Percentiles rank a stretch among this genome's conserved stretches.
These are phyloP conservation scores for Sternotherus odoratus DNA, from an alignment of 2,797 vertebrate species.

Conservation along the genomic window DNA sequence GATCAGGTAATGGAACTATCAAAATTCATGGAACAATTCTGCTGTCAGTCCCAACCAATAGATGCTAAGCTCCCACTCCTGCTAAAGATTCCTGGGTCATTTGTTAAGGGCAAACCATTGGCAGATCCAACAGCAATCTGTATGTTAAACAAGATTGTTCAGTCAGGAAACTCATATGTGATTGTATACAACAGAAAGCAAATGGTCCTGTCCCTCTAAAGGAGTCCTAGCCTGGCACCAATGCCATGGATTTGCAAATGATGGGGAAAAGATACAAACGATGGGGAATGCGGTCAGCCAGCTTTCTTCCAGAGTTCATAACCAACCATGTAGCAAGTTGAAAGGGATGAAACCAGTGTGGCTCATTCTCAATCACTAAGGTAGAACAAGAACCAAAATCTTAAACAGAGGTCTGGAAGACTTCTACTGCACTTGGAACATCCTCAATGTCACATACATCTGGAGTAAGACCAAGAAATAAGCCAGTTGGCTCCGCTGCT, in stretches of 20 bases:
- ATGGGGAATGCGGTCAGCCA: background rate
- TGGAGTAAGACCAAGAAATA: slow-evolving; percentile 25
- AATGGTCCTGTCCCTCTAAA: background rate
- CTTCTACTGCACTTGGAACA: slow-evolving; percentile 1
- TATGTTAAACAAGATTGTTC: background rate
- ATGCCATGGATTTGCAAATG: background rate
- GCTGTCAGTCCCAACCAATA: background rate
- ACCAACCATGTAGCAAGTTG: background rate
- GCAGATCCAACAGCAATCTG: background rate
- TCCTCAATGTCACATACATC: background rate
- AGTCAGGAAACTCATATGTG: background rate
- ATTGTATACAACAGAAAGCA: background rate
- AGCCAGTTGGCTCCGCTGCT: background rate
- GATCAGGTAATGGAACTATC: background rate
- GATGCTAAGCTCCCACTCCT: background rate
- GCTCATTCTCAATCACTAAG: background rate
- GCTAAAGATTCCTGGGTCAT: background rate
- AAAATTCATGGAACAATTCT: background rate
- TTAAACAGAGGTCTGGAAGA: background rate
- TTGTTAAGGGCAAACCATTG: background rate
- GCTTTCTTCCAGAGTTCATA: background rate
- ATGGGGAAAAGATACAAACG: background rate
- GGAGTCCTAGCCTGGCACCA: background rate
- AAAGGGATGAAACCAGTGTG: background rate
- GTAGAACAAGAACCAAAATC: background rate